Evolutionary conservation across 2,797 vertebrate species (phyloP).

Genomic region (Carduelis carduelis): DNA sequence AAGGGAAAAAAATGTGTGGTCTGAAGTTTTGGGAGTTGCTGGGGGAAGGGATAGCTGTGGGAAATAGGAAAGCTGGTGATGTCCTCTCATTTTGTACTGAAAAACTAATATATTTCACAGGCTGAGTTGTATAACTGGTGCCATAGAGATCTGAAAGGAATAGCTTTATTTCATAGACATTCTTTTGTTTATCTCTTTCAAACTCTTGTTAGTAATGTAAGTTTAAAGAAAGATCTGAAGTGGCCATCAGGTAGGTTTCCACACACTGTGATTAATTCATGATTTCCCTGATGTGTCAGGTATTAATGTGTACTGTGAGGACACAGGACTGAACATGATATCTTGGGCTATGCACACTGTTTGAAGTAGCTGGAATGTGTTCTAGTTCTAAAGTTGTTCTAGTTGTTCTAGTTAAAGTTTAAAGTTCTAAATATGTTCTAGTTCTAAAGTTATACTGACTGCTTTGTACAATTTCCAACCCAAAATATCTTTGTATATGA

Average conservation of each 20-base stretch:
- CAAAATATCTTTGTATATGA: not conserved
- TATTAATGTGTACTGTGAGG: not conserved
- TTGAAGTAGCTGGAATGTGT: not conserved
- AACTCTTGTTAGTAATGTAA: not conserved
- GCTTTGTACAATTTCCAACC: not conserved
- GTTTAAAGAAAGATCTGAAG: not conserved
- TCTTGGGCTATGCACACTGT: accelerated
- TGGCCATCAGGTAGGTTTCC: not conserved
- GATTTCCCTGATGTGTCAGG: not conserved
- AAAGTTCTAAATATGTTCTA: not conserved
- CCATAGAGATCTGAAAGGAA: not conserved
- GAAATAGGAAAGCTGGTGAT: not conserved
- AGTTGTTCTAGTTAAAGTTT: not conserved
- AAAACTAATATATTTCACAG: not conserved
- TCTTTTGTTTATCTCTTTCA: not conserved
- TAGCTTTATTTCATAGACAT: not conserved
- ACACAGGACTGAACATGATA: not conserved
- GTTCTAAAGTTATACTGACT: not conserved
- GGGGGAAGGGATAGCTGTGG: not conserved
- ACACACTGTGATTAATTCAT: not conserved
- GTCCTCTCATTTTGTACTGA: not conserved
- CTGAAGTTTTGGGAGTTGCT: not conserved
- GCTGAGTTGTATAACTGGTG: not conserved
- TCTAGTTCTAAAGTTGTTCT: not conserved
- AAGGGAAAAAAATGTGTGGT: slow-evolving; percentile 1